phyloP scores from a whole-genome alignment of 2,797 vertebrate genomes.

The Microctenopoma steveboyesi region DNA sequence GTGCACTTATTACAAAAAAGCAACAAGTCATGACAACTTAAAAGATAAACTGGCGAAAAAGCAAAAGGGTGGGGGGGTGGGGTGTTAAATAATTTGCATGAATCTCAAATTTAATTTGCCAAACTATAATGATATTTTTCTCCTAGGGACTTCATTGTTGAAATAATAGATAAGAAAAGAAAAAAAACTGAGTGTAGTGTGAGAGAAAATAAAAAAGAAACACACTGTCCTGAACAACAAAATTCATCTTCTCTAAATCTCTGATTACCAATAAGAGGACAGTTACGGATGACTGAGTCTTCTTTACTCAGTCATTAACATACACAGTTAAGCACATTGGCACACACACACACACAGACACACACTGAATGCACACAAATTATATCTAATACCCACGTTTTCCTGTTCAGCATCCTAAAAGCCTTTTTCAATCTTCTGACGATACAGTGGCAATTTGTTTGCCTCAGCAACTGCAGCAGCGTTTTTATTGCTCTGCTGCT shows the following conservation, averaged over 20 bases:
- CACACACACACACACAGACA: background rate
- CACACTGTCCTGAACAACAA: slow-evolving; percentile 5
- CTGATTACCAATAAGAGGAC: slow-evolving; percentile 24
- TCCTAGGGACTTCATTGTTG: slow-evolving; percentile 1
- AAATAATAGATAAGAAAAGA: slow-evolving; percentile 23
- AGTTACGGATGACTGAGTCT: slow-evolving; percentile 15
- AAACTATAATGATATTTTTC: slow-evolving; percentile 9
- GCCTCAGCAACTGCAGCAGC: slow-evolving; percentile 15
- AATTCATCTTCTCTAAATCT: slow-evolving; percentile 13
- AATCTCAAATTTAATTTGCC: slow-evolving; percentile 31
- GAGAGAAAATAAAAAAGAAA: slow-evolving; percentile 12
- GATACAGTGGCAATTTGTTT: slow-evolving; percentile 4
- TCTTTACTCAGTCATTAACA: slow-evolving; percentile 18
- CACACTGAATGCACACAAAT: background rate
- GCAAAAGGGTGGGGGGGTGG: slow-evolving; percentile 1
- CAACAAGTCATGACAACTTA: slow-evolving; percentile 2
- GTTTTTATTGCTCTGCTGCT: slow-evolving; percentile 17
- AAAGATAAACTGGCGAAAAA: slow-evolving; percentile 8
- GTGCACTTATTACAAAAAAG: background rate
- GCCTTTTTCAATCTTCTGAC: slow-evolving; percentile 25
- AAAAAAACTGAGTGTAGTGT: slow-evolving; percentile 3
- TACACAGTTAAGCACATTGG: background rate
- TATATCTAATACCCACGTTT: background rate
- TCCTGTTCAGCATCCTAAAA: slow-evolving; percentile 1
- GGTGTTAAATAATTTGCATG: slow-evolving; percentile 26